A percentile compares a stretch with the other conserved stretches of the same genome.
Conservation (phyloP, 2,888 invertebrate genomes). For the Eristalis arbustorum region DNA sequence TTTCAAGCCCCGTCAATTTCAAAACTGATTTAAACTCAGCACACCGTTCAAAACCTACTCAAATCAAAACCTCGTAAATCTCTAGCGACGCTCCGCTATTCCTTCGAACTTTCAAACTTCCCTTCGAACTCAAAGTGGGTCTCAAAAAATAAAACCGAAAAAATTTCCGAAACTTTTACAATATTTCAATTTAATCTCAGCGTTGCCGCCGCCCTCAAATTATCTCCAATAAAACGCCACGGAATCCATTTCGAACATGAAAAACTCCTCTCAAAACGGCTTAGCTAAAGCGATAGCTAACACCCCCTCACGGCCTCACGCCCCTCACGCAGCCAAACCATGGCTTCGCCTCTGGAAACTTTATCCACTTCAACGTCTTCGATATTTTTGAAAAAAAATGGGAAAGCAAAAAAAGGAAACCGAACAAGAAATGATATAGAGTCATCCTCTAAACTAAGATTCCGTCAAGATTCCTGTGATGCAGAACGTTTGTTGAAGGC, state of each 20-base stretch:
- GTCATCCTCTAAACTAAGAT: slow-evolving; percentile 63
- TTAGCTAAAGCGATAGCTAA: slow-evolving; percentile 15
- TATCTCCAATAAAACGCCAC: slow-evolving; percentile 44
- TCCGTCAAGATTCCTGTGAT: slow-evolving; percentile 64
- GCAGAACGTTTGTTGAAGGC: slow-evolving; percentile 60
- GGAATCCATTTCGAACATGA: slow-evolving; percentile 30
- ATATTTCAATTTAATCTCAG: slow-evolving; percentile 56
- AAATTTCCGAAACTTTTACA: slow-evolving; percentile 51
- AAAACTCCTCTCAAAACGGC: slow-evolving; percentile 29
- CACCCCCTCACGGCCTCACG: neutral
- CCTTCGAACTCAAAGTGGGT: neutral
- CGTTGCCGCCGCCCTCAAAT: slow-evolving; percentile 25
- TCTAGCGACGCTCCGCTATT: neutral
- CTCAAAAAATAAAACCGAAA: neutral
- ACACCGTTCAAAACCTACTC: neutral
- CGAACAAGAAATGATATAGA: slow-evolving; percentile 36
- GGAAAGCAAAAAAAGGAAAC: neutral
- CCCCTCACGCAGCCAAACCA: neutral
- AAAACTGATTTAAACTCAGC: neutral
- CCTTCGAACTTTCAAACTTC: neutral
- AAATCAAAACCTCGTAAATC: neutral
- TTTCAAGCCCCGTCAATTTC: neutral
- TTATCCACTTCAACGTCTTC: slow-evolving; percentile 47
- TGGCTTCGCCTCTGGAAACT: slow-evolving; percentile 24
- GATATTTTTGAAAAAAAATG: slow-evolving; percentile 14